phyloP scores from a whole-genome alignment of 2,797 vertebrate species.

The Urophycis tenuis region DNA sequence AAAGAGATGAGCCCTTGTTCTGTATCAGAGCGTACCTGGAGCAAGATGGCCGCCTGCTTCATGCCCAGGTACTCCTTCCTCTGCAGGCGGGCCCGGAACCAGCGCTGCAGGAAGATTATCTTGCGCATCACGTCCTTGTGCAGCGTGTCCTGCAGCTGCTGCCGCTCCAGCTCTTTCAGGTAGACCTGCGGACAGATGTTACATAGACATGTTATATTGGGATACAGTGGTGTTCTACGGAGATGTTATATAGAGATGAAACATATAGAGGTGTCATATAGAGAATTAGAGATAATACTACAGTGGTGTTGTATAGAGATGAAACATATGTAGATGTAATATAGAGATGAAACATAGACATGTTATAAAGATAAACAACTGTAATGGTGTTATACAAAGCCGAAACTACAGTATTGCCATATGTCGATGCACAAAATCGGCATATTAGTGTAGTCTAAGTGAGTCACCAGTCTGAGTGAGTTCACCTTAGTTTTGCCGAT shows the following conservation, averaged over 20 bases:
- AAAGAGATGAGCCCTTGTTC: not conserved
- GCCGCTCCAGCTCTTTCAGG: constrained; percentile 87
- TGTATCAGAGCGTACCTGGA: constrained; percentile 75
- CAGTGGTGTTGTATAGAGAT: no score
- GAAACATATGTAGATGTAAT: no score
- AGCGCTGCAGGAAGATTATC: constrained; percentile 90
- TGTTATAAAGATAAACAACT: no score
- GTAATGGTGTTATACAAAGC: no score
- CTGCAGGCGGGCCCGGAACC: constrained; percentile 81
- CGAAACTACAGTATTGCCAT: no score
- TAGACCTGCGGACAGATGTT: constrained; percentile 75
- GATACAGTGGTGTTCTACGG: not conserved
- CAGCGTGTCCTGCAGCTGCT: constrained; percentile 84
- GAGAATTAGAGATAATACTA: no score
- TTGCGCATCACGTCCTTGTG: constrained; percentile 91
- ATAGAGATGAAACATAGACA: no score
- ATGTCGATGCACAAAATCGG: no score
- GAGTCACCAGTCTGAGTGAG: not conserved
- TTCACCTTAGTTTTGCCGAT: constrained; percentile 95
- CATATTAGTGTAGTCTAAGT: no score
- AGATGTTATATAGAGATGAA: not conserved
- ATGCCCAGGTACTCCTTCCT: constrained; percentile 78
- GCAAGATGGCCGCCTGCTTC: constrained; percentile 70
- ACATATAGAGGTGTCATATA: no score
- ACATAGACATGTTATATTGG: not conserved